Conservation (phyloP, 2,113 vertebrate species). For the Cryptomyrus ogoouensis region DNA sequence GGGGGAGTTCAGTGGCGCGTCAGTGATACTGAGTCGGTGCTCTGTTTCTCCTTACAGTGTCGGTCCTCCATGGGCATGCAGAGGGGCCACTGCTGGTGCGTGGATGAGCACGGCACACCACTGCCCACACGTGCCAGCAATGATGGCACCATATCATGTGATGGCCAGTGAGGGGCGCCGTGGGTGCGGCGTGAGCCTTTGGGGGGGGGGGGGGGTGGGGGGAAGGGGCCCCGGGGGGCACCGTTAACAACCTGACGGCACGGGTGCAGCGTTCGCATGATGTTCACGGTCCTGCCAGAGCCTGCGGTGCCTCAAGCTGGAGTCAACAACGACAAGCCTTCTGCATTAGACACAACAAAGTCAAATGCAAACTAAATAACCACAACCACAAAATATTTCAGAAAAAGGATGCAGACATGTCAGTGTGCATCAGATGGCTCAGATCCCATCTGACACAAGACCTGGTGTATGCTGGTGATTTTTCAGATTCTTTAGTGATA, state of each 20-base stretch:
- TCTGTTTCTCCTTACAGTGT: conserved; percentile 53
- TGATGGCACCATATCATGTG: conserved; percentile 57
- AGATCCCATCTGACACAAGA: background rate
- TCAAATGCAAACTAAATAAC: background rate
- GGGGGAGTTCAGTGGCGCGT: background rate
- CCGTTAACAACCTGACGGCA: background rate
- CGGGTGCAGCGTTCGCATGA: background rate
- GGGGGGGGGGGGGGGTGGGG: conserved; percentile 8
- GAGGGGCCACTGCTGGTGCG: conserved; percentile 74
- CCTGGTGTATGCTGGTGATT: background rate
- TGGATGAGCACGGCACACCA: conserved; percentile 61
- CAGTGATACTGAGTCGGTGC: conserved; percentile 19
- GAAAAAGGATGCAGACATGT: background rate
- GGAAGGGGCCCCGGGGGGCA: background rate
- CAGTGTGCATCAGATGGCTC: background rate
- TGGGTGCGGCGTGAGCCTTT: conserved; percentile 1
- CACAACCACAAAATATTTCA: background rate
- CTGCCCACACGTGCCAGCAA: conserved; percentile 50
- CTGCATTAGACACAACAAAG: background rate
- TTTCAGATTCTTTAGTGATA: background rate
- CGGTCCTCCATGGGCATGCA: conserved; percentile 71
- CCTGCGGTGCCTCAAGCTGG: background rate
- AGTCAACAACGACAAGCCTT: background rate
- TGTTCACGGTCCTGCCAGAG: background rate
- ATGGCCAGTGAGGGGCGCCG: conserved; percentile 56